Evolutionary conservation across 2,113 vertebrate genomes (phyloP).

Genomic region (Murina feae): DNA sequence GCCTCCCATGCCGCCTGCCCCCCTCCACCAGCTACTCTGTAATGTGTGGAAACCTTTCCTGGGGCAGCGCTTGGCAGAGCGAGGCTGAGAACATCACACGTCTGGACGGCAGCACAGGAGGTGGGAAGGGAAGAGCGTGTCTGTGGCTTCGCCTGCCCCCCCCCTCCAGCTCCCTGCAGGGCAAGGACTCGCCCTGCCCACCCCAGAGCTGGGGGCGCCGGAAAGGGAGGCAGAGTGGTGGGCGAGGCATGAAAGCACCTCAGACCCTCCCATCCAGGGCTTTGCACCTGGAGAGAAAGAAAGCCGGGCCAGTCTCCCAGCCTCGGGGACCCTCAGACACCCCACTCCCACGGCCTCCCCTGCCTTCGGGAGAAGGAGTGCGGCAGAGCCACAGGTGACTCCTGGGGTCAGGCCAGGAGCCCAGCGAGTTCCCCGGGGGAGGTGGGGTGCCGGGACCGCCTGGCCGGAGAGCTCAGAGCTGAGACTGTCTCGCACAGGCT

Average conservation of each 20-base stretch:
- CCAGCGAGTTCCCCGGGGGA: background rate
- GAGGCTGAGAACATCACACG: background rate
- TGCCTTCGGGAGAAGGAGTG: background rate
- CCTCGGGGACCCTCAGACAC: background rate
- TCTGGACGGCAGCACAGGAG: background rate
- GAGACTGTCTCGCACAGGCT: background rate
- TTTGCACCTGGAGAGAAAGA: background rate
- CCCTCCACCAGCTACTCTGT: background rate
- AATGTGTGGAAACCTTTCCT: background rate
- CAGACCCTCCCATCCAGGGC: background rate
- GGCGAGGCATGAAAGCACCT: background rate
- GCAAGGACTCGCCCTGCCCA: background rate
- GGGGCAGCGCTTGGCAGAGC: background rate
- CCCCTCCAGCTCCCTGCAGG: background rate
- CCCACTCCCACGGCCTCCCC: background rate
- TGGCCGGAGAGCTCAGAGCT: background rate
- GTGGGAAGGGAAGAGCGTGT: background rate
- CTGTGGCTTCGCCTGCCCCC: accelerated
- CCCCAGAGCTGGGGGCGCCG: background rate
- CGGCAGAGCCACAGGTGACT: background rate
- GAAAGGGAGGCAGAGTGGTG: background rate
- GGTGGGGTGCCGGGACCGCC: background rate
- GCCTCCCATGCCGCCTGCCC: accelerated
- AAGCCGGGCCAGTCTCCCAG: background rate
- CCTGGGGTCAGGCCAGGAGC: accelerated